These are phyloP conservation scores for Ectemnius continuus DNA, from an alignment of 2,888 invertebrate genomes.

Conservation along the genomic window DNA sequence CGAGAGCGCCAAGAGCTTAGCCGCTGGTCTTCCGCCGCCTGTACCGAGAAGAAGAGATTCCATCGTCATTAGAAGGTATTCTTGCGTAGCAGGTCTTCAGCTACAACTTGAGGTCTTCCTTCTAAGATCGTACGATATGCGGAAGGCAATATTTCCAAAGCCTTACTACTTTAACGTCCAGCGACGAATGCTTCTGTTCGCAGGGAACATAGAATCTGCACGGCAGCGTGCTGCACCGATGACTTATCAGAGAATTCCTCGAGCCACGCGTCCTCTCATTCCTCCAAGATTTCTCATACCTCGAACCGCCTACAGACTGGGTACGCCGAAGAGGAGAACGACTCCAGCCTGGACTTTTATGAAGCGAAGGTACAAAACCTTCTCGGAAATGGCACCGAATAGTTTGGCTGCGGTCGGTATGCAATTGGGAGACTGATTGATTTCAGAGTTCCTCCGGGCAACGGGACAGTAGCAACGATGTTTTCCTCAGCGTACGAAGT, in stretches of 20 bases:
- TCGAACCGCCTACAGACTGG: constrained; percentile 68
- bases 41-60: constrained; percentile 74
- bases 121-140: no score
- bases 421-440: background rate
- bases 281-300: constrained; percentile 65
- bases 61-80: constrained; percentile 66
- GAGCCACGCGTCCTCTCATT: constrained; percentile 70
- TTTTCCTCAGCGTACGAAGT: constrained; percentile 72
- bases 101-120: no score
- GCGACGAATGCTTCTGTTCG: constrained; percentile 9
- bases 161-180: background rate
- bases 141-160: no score
- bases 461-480: constrained; percentile 71
- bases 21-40: constrained; percentile 72
- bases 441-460: constrained; percentile 65
- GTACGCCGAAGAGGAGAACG: constrained; percentile 68
- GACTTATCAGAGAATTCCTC: constrained; percentile 74
- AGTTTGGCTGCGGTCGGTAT: background rate
- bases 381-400: no score
- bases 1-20: constrained; percentile 70
- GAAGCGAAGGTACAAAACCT: constrained; percentile 67
- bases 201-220: constrained; percentile 74
- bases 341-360: constrained; percentile 72
- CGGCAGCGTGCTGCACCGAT: constrained; percentile 76
- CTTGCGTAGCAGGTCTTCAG: no score